Conservation (phyloP, 1,140 invertebrate species). For the Drosophila murphyi region DNA sequence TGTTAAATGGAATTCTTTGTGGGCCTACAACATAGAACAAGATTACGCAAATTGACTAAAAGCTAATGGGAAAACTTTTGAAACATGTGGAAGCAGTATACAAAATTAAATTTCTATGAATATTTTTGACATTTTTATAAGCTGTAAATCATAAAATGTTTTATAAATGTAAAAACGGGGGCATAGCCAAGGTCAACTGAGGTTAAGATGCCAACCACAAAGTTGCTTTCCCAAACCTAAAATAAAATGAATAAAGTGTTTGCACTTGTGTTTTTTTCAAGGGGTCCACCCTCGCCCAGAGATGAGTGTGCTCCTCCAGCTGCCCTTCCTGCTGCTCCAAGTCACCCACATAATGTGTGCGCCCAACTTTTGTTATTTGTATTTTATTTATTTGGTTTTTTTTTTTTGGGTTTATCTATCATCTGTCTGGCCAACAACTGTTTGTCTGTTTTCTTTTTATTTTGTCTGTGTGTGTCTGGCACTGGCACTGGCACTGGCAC, state of each 20-base stretch:
- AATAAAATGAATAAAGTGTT: constrained; percentile 1
- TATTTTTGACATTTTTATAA: constrained; percentile 34
- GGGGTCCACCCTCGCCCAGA: constrained; percentile 18
- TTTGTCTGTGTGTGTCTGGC: constrained; percentile 38
- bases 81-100: constrained; percentile 29
- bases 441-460: constrained; percentile 39
- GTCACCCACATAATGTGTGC: constrained; percentile 36
- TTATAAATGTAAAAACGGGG: constrained; percentile 15
- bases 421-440: constrained; percentile 69
- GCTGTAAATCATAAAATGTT: constrained; percentile 19
- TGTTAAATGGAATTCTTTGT: constrained; percentile 30
- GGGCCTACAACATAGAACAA: constrained; percentile 2
- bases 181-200: constrained; percentile 58
- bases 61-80: constrained; percentile 23
- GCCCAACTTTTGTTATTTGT: constrained; percentile 9
- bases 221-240: constrained; percentile 34
- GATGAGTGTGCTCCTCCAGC: constrained; percentile 25
- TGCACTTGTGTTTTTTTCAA: constrained; percentile 39
- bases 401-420: constrained; percentile 65
- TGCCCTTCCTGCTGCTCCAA: not conserved
- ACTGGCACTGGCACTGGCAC: constrained; percentile 17
- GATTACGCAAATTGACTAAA: constrained; percentile 61
- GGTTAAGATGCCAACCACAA: constrained; percentile 47
- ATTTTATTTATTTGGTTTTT: constrained; percentile 26
- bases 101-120: constrained; percentile 25